phyloP scores from a whole-genome alignment of 2,113 vertebrate genomes.

The Alouatta palliata region DNA sequence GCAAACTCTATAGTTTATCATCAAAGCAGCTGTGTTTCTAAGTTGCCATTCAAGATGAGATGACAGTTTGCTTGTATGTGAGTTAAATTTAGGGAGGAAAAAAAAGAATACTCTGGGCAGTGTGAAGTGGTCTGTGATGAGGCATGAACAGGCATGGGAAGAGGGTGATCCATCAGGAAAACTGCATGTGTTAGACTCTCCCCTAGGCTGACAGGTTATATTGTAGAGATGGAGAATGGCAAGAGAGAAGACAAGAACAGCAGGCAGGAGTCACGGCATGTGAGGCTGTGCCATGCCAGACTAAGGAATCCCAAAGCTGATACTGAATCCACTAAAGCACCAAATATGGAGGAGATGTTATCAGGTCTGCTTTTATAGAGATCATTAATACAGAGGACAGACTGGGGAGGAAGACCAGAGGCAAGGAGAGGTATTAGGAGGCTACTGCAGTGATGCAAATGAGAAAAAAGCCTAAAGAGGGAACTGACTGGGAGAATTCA shows the following conservation, averaged over 20 bases:
- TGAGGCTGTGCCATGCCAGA: neutral
- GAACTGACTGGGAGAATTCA: neutral
- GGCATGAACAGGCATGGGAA: neutral
- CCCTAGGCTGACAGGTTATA: neutral
- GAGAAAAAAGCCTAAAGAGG: neutral
- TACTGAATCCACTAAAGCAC: neutral
- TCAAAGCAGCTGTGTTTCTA: neutral
- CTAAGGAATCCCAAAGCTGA: neutral
- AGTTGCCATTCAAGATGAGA: neutral
- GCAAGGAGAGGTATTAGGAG: neutral
- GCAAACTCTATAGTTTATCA: neutral
- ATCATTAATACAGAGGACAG: neutral
- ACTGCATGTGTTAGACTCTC: neutral
- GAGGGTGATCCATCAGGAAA: neutral
- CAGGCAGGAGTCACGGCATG: neutral
- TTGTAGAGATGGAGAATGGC: neutral
- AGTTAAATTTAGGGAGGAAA: neutral
- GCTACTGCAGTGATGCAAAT: neutral
- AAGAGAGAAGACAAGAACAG: neutral
- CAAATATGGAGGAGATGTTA: neutral
- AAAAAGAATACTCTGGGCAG: neutral
- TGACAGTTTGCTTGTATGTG: neutral
- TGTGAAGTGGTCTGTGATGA: neutral
- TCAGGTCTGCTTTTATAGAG: neutral
- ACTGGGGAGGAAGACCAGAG: neutral